Percentiles rank a stretch among this genome's conserved stretches.
Conservation (phyloP, 92 coral and sea anemone genomes). For the Epizoanthus ramosus region DNA sequence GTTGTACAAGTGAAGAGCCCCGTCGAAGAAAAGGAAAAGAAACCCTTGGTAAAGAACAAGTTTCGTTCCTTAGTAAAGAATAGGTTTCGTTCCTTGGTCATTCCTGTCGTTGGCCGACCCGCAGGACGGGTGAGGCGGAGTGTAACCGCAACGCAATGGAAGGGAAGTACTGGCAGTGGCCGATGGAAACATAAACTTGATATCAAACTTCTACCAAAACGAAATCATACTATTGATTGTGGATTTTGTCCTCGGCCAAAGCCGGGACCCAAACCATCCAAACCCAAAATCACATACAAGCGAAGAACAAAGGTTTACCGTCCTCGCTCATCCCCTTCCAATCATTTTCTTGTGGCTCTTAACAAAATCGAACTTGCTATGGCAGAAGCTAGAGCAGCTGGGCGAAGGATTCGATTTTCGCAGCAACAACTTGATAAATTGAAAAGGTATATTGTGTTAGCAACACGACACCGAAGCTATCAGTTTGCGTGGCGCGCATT, state of each 20-base stretch:
- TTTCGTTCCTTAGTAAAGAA: no score
- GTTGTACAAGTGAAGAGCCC: background rate
- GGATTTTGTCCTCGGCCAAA: background rate
- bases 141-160: background rate
- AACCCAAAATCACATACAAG: constrained; percentile 17
- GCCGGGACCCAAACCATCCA: no score
- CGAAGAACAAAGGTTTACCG: constrained; percentile 57
- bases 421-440: background rate
- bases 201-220: background rate
- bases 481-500: constrained; percentile 53
- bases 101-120: no score
- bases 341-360: constrained; percentile 79
- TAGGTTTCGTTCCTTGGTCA: no score
- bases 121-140: no score
- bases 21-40: constrained; percentile 25
- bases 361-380: constrained; percentile 79
- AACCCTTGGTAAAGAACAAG: background rate
- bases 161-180: background rate
- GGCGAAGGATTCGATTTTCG: constrained; percentile 10
- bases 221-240: no score
- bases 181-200: no score
- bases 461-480: constrained; percentile 49
- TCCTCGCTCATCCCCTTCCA: constrained; percentile 71
- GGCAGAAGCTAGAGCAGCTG: constrained; percentile 65
- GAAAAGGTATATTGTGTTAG: constrained; percentile 47